Conservation (phyloP, 2,113 vertebrate species). For the Oncorhynchus tshawytscha region DNA sequence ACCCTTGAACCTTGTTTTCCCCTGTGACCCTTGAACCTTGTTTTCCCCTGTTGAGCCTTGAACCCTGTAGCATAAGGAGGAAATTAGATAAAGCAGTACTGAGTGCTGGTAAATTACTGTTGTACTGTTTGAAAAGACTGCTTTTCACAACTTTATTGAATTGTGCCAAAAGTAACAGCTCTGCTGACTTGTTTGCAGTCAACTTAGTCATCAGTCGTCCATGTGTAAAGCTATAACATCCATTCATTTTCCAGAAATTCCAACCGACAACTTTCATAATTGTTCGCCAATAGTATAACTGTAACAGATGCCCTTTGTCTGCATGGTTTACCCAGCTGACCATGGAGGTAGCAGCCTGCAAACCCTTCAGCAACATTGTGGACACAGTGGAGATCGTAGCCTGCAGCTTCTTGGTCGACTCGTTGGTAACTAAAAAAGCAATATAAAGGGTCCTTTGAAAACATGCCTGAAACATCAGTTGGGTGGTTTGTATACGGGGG, state of each 20-base stretch:
- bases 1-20: no score
- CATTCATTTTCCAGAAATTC: no score
- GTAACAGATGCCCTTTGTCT: background rate
- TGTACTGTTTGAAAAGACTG: background rate
- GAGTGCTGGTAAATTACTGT: no score
- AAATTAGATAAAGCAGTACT: no score
- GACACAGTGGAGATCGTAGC: slow-evolving; percentile 85
- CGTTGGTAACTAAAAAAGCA: slow-evolving; percentile 79
- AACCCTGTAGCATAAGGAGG: no score
- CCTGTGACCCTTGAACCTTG: no score
- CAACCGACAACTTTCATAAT: slow-evolving; percentile 22
- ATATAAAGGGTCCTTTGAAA: slow-evolving; percentile 5
- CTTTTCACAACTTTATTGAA: no score
- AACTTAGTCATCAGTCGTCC: no score
- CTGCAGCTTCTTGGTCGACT: slow-evolving; percentile 85
- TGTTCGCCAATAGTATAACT: background rate
- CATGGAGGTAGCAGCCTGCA: slow-evolving; percentile 86
- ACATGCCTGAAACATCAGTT: background rate
- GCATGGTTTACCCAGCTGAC: slow-evolving; percentile 70
- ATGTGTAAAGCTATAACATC: no score
- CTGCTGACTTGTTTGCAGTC: no score
- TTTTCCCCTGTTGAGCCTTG: no score
- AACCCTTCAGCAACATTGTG: slow-evolving; percentile 87
- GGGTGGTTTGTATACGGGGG: background rate
- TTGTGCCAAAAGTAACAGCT: no score